These are phyloP conservation scores for Heliconius hewitsoni DNA, from an alignment of 1,140 invertebrate genomes.

Conservation along the genomic window DNA sequence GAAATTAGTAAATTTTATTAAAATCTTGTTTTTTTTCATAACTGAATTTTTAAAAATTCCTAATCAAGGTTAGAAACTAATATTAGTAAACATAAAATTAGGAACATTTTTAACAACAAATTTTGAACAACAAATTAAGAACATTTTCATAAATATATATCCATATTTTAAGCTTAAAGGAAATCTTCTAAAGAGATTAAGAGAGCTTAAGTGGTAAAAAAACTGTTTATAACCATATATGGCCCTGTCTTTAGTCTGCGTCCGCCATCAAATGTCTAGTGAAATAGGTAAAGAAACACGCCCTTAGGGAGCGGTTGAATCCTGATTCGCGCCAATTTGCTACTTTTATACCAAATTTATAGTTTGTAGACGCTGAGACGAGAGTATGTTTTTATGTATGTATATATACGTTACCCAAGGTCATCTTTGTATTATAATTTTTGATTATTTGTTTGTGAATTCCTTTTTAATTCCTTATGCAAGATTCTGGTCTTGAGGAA, in stretches of 20 bases:
- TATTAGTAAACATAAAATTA: no score
- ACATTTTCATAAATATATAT: no score
- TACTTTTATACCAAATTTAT: conserved; percentile 29
- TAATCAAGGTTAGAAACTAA: no score
- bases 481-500: neutral
- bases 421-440: neutral
- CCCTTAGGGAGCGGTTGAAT: conserved; percentile 39
- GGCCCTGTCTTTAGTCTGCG: neutral
- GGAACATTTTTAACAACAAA: no score
- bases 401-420: neutral
- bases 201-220: no score
- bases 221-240: no score
- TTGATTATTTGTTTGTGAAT: neutral
- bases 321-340: conserved; percentile 42
- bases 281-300: conserved; percentile 30
- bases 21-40: no score
- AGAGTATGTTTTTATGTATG: neutral
- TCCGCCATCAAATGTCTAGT: conserved; percentile 6
- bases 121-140: no score
- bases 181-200: no score
- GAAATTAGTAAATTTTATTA: no score
- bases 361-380: conserved; percentile 1
- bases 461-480: neutral
- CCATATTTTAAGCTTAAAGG: no score
- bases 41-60: no score